Conservation (phyloP, 2,797 vertebrate genomes). For the Tiaroga cobitis region DNA sequence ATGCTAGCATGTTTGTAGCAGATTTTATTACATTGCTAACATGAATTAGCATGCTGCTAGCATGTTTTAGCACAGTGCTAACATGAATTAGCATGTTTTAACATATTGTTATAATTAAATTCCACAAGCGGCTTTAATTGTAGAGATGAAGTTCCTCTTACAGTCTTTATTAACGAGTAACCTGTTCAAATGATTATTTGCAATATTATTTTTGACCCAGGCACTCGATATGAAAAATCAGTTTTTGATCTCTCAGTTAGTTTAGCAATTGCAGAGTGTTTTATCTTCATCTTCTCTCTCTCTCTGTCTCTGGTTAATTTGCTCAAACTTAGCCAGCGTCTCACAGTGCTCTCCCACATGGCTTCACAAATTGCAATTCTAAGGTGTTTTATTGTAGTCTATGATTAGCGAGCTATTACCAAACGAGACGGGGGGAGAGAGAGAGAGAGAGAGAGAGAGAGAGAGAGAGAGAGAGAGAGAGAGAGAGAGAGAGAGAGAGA, state of each 20-base stretch:
- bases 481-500: too few relatives aligned
- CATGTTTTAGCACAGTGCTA: too few relatives aligned
- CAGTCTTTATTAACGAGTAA: not conserved
- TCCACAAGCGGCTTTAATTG: not conserved
- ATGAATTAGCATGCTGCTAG: too few relatives aligned
- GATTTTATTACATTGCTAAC: too few relatives aligned
- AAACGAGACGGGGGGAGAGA: slow-evolving; percentile 21
- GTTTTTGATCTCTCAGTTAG: slow-evolving; percentile 39
- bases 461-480: too few relatives aligned
- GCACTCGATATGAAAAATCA: slow-evolving; percentile 8
- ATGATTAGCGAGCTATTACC: slow-evolving; percentile 64
- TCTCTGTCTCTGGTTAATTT: slow-evolving; percentile 64
- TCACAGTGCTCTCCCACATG: not conserved
- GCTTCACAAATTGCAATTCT: slow-evolving; percentile 48
- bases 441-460: too few relatives aligned
- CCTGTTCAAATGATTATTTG: slow-evolving; percentile 26
- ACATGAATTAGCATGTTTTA: too few relatives aligned
- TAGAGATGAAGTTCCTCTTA: not conserved
- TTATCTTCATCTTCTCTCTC: slow-evolving; percentile 50
- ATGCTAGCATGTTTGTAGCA: too few relatives aligned
- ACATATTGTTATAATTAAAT: not conserved
- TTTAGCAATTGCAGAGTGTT: slow-evolving; percentile 43
- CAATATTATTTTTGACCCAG: slow-evolving; percentile 15
- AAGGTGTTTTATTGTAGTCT: slow-evolving; percentile 59
- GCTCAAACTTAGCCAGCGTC: slow-evolving; percentile 57